phyloP scores from a whole-genome alignment of 2,797 vertebrate genomes.

The Melopsittacus undulatus region DNA sequence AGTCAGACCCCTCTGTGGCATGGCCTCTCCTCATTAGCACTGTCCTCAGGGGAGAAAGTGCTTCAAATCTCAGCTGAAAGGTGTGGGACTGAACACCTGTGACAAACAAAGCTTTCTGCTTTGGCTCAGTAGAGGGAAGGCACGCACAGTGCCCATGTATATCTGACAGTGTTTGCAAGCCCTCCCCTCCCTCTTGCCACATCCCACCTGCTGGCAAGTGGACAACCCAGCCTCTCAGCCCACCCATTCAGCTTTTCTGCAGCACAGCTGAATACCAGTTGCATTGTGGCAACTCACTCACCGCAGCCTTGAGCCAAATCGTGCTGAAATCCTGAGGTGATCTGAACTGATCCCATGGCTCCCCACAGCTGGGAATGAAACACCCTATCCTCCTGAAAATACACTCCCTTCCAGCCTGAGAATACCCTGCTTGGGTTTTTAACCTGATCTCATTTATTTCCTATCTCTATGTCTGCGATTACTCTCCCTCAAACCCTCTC shows the following conservation, averaged over 20 bases:
- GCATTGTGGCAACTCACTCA: not conserved
- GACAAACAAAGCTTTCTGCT: not conserved
- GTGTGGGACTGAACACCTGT: not conserved
- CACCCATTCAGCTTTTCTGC: not conserved
- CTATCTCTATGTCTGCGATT: conserved; percentile 4
- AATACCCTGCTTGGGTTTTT: not conserved
- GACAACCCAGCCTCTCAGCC: not conserved
- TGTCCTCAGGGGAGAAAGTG: not conserved
- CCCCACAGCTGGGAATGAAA: not conserved
- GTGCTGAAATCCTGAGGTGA: not conserved
- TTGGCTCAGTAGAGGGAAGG: not conserved
- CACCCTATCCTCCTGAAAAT: not conserved
- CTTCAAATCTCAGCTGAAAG: not conserved
- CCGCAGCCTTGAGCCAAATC: not conserved
- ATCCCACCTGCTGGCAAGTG: not conserved
- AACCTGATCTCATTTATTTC: conserved; percentile 10
- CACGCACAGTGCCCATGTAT: fast-evolving
- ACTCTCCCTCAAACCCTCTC: conserved; percentile 5
- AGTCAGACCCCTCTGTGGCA: fast-evolving
- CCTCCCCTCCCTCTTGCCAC: not conserved
- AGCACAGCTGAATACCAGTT: not conserved
- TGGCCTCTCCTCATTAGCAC: not conserved
- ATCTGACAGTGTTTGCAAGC: fast-evolving
- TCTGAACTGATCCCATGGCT: not conserved
- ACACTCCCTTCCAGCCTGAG: not conserved